Evolutionary conservation across 2,888 invertebrate species (phyloP), one percentile per base, ranked within the genome.

Genomic region (Erebia aethiops): DNA sequence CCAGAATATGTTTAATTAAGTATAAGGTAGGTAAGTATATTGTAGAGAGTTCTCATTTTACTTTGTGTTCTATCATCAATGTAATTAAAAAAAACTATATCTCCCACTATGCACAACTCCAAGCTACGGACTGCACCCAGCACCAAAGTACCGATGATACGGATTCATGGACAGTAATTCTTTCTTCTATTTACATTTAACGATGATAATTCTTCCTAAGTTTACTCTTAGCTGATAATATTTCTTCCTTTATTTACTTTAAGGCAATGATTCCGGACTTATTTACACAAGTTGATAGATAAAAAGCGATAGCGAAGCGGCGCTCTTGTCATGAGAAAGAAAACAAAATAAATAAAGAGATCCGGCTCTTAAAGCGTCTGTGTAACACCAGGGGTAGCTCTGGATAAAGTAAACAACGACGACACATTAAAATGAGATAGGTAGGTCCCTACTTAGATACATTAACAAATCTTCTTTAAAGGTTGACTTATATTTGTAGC

Each of bases 251-350:
- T 89, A 88, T 90, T 90, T 90, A 91, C 84, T 81, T 80, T 86
- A 84, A 74, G 79, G 84, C 86, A 86, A 88, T 89, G 87, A 86
- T 86, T 87, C 83, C 79, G 75, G 81, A 78, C 82, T 83, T 89
- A 86, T 89, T 87, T 89, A 90, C 83, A 86, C 86, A 84, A 84
- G 86, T 87, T 89, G 87, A 89, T 88, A 90, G 89, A 90, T 88
- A 89, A 89, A 89, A 84, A 79, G 85, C 86, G 89, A 89, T 87
- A 88, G 84, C 81, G 80, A 78, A 82, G 87, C 87, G 88, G 89
- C 83, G 81, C 83, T 89, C 87, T 88, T 88, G 89, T 87, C 87
- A 83, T 81, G 80, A 82, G 82, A 84, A 85, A 87, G 84, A 84
- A 87, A 87, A 85, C 83, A 84, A 86, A 89, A 88, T 85, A 90